These are phyloP conservation scores for Prionace glauca DNA, from an alignment of 2,797 vertebrate species.

Conservation along the genomic window DNA sequence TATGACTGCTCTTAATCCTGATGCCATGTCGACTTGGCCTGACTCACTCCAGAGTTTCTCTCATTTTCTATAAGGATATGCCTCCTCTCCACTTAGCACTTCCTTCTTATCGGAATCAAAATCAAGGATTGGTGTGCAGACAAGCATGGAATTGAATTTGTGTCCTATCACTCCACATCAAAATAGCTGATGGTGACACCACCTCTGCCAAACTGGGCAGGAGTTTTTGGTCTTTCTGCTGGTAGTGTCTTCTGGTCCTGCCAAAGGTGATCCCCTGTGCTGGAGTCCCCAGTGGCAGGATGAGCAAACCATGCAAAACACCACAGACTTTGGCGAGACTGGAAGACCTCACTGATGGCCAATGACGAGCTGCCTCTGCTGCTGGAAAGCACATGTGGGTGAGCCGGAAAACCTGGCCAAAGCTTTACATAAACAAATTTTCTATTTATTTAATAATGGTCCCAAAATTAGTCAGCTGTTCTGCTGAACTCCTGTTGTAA, in stretches of 20 bases:
- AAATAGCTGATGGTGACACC: not conserved
- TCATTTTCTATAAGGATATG: not conserved
- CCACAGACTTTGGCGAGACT: no score
- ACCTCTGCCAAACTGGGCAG: not conserved
- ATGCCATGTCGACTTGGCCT: no score
- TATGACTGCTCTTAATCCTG: not conserved
- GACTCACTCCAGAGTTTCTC: not conserved
- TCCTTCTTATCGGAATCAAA: not conserved
- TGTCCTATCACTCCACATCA: not conserved
- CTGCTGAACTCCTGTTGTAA: not conserved
- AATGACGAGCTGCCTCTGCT: no score
- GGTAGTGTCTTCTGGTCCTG: no score
- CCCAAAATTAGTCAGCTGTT: not conserved
- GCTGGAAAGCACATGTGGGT: no score
- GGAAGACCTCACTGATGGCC: no score
- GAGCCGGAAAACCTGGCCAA: not conserved
- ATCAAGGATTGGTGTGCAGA: not conserved
- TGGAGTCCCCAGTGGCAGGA: no score
- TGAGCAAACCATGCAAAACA: no score
- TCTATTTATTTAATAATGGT: not conserved
- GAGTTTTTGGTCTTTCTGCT: no score
- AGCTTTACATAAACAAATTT: not conserved
- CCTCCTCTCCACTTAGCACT: not conserved
- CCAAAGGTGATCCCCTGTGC: no score
- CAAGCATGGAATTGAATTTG: not conserved